Conservation (phyloP, 2,888 invertebrate species). For the Lumbricus terrestris region DNA sequence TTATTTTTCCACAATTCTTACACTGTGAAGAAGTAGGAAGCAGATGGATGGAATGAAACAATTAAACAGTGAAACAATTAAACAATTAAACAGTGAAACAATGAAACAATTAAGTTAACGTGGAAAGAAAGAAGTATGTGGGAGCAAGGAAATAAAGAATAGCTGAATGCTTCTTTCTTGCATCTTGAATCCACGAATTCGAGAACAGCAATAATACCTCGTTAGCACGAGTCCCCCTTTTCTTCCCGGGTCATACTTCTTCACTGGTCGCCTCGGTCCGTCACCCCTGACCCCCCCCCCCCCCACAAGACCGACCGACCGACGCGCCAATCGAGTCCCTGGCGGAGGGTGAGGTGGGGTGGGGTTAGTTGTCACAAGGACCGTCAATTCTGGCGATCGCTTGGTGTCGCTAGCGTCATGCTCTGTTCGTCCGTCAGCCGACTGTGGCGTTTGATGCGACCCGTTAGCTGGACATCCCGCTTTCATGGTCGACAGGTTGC, state of each 20-base stretch:
- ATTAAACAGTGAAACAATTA: too few species aligned
- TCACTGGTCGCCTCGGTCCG: not conserved
- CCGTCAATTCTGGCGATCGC: not conserved
- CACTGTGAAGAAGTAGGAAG: too few species aligned
- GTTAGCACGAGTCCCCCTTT: not conserved
- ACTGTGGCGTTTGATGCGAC: conserved; percentile 3
- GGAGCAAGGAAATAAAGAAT: too few species aligned
- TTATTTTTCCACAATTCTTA: too few species aligned
- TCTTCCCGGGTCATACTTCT: not conserved
- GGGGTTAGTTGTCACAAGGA: not conserved
- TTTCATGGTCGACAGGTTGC: not conserved
- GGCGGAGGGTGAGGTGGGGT: not conserved
- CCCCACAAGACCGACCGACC: not conserved
- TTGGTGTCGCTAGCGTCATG: not conserved
- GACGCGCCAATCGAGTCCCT: not conserved
- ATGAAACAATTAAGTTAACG: too few species aligned
- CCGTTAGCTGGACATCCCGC: not conserved
- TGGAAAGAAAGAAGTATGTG: too few species aligned
- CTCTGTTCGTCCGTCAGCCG: not conserved
- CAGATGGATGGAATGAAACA: too few species aligned
- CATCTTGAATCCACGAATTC: not conserved
- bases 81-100: too few species aligned
- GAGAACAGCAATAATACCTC: not conserved
- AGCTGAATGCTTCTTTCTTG: not conserved
- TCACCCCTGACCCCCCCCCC: not conserved